These are phyloP conservation scores for Neoaliturus tenellus DNA, from an alignment of 2,888 invertebrate species.

Conservation along the genomic window DNA sequence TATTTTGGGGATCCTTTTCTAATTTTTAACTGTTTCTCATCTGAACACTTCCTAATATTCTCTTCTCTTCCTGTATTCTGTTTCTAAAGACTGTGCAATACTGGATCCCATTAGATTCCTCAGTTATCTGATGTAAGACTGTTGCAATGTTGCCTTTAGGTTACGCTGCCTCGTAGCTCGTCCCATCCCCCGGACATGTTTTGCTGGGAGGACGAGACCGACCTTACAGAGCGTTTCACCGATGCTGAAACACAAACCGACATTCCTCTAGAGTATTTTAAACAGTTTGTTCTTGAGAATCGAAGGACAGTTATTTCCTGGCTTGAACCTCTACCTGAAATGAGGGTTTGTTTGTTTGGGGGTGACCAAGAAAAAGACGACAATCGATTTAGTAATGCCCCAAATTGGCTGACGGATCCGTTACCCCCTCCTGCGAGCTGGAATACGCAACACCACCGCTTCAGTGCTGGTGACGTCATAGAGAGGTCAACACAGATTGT, in stretches of 20 bases:
- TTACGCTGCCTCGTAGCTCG: slow-evolving; percentile 81
- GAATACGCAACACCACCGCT: slow-evolving; percentile 74
- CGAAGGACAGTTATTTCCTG: slow-evolving; percentile 84
- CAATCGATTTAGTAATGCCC: slow-evolving; percentile 29
- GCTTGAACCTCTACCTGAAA: slow-evolving; percentile 75
- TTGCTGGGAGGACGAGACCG: slow-evolving; percentile 80
- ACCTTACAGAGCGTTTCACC: slow-evolving; percentile 7
- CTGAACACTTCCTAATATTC: too few relatives aligned
- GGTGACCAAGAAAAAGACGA: slow-evolving; percentile 8
- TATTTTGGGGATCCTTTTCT: too few relatives aligned
- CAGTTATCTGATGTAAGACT: slow-evolving; percentile 36
- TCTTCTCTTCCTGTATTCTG: too few relatives aligned
- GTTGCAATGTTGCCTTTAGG: too few relatives aligned
- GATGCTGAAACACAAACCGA: slow-evolving; percentile 57
- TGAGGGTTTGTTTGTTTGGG: slow-evolving; percentile 26
- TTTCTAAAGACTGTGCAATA: too few relatives aligned
- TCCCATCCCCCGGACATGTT: slow-evolving; percentile 92
- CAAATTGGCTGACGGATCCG: slow-evolving; percentile 57
- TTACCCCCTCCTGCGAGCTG: slow-evolving; percentile 68
- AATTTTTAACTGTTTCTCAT: too few relatives aligned
- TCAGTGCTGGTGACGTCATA: slow-evolving; percentile 82
- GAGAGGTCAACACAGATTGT: slow-evolving; percentile 75
- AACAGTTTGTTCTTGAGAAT: slow-evolving; percentile 80
- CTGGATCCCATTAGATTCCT: too few relatives aligned
- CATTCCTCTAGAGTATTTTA: slow-evolving; percentile 54